Percentiles rank a stretch among this genome's conserved stretches.
These are phyloP conservation scores for Rhyzopertha dominica DNA, from an alignment of 1,140 invertebrate genomes.

Conservation along the genomic window DNA sequence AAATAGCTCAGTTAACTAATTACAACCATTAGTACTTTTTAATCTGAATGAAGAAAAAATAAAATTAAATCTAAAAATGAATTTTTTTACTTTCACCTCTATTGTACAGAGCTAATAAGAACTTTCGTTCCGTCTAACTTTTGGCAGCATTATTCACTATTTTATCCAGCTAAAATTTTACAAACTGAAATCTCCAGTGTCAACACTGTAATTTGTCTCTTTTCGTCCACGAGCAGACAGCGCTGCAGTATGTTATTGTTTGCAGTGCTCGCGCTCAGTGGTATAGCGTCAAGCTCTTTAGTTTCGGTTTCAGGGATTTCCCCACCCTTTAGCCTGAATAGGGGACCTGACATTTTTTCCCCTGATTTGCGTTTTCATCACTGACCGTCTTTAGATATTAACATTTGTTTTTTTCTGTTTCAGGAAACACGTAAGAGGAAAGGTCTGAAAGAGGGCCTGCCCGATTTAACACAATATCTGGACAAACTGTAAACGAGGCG, in stretches of 20 bases:
- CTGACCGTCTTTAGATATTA: no score
- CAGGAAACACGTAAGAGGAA: conserved; percentile 97
- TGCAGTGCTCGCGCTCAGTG: conserved; percentile 32
- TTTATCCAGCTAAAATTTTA: no score
- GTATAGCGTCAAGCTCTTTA: conserved; percentile 47
- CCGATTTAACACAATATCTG: conserved; percentile 86
- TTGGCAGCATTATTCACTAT: no score
- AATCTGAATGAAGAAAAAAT: no score
- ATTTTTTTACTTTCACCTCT: no score
- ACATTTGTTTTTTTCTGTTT: conserved; percentile 44
- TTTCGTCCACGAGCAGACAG: conserved; percentile 39
- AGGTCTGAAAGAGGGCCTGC: conserved; percentile 96
- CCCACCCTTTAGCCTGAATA: conserved; percentile 47
- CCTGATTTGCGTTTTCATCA: conserved; percentile 16
- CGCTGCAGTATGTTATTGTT: conserved; percentile 15
- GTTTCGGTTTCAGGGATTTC: conserved; percentile 45
- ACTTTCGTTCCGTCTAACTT: no score
- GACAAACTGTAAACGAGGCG: conserved; percentile 81
- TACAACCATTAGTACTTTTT: no score
- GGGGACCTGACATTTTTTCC: conserved; percentile 45
- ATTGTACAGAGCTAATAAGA: no score
- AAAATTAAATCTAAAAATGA: no score
- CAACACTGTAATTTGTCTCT: no score
- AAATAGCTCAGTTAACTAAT: no score
- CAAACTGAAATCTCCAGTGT: no score